Percentiles rank a stretch among this genome's conserved stretches.
phyloP scores from a whole-genome alignment of 2,113 vertebrate species.

The Probosciger aterrimus region DNA sequence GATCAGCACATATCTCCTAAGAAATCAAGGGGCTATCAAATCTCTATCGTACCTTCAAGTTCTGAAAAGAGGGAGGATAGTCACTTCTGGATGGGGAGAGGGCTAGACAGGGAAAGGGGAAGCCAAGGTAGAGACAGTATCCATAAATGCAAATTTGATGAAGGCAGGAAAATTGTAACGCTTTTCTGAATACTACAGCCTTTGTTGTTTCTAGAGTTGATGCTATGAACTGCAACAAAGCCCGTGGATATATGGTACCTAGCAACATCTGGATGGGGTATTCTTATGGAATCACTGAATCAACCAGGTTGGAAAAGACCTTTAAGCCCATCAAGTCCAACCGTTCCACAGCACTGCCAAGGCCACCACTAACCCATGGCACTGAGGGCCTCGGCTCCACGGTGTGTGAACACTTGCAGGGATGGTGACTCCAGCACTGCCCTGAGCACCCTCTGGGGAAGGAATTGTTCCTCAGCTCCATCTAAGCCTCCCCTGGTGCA shows the following conservation, averaged over 20 bases:
- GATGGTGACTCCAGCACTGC: too few species aligned
- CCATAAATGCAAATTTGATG: background rate
- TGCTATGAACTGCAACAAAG: background rate
- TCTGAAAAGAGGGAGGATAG: background rate
- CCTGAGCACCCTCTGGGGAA: too few species aligned
- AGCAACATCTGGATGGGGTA: background rate
- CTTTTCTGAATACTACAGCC: background rate
- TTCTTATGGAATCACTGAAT: background rate
- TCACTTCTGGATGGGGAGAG: background rate
- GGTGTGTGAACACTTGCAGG: accelerated
- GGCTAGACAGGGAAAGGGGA: background rate
- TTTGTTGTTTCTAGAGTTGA: background rate
- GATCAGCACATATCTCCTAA: background rate
- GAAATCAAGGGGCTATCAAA: background rate
- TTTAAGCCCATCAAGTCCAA: background rate
- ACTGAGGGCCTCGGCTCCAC: background rate
- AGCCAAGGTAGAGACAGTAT: background rate
- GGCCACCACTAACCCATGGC: too few species aligned
- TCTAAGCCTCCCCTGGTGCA: too few species aligned
- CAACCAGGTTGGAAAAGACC: background rate
- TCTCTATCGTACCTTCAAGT: background rate
- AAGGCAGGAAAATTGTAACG: background rate
- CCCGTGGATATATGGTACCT: background rate
- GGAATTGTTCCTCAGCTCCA: too few species aligned
- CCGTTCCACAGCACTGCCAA: background rate